These are phyloP conservation scores for Sphenodon punctatus DNA, from an alignment of 2,797 vertebrate species.

Conservation along the genomic window DNA sequence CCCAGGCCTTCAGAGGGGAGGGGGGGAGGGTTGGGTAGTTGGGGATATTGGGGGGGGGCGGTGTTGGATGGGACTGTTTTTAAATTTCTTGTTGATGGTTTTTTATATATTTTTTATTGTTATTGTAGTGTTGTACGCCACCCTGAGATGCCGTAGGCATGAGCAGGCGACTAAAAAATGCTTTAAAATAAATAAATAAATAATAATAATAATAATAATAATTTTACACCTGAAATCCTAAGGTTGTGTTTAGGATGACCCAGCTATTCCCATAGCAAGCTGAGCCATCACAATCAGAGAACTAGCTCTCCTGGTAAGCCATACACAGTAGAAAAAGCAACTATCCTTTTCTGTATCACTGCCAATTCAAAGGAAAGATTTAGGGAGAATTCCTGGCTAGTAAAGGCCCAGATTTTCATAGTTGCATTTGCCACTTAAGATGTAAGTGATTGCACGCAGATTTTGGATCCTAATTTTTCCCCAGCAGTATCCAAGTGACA, in stretches of 20 bases:
- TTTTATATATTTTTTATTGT: no score
- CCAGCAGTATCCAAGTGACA: background rate
- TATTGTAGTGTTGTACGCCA: no score
- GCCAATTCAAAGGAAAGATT: background rate
- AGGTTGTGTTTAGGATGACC: background rate
- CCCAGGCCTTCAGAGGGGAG: no score
- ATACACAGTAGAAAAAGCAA: background rate
- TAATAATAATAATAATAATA: no score
- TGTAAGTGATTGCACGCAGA: background rate
- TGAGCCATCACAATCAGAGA: background rate
- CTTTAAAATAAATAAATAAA: no score
- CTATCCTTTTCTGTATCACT: background rate
- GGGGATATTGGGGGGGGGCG: no score
- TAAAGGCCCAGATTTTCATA: background rate
- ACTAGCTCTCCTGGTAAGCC: background rate
- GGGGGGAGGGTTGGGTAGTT: no score
- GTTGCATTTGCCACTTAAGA: background rate
- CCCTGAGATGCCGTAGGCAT: no score
- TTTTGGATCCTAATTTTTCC: background rate
- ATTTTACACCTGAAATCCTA: background rate
- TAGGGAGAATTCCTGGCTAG: background rate
- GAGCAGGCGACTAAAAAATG: no score
- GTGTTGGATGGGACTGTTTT: no score
- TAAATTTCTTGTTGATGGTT: no score
- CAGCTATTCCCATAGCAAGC: background rate